Evolutionary conservation across 2,113 vertebrate species (phyloP).

Genomic region (Sus scrofa): DNA sequence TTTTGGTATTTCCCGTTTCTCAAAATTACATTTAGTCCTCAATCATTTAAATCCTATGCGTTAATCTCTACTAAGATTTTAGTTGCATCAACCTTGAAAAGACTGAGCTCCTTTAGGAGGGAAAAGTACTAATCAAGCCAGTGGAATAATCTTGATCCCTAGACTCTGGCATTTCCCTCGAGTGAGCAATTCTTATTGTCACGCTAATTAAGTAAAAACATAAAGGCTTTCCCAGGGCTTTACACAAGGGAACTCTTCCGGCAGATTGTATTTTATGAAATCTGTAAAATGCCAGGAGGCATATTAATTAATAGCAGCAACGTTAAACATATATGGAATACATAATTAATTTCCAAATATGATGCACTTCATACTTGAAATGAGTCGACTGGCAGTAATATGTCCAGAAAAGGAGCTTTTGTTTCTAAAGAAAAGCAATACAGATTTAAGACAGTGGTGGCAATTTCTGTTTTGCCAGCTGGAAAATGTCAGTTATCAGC

Average conservation of each 20-base stretch:
- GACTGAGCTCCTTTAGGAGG: not conserved
- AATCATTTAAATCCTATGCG: not conserved
- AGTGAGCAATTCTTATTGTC: slow-evolving; percentile 57
- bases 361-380: slow-evolving; percentile 13
- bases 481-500: slow-evolving; percentile 73
- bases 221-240: slow-evolving; percentile 50
- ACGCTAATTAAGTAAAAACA: slow-evolving; percentile 77
- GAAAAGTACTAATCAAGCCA: slow-evolving; percentile 43
- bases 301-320: slow-evolving; percentile 68
- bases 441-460: not conserved
- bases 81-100: not conserved
- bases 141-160: slow-evolving; percentile 32
- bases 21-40: not conserved
- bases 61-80: not conserved
- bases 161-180: not conserved
- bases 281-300: slow-evolving; percentile 67
- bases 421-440: slow-evolving; percentile 29
- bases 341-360: slow-evolving; percentile 63
- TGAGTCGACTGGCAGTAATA: not conserved
- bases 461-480: slow-evolving; percentile 69
- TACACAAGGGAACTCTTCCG: slow-evolving; percentile 48
- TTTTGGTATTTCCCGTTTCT: not conserved
- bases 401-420: not conserved
- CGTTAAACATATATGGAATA: slow-evolving; percentile 62
- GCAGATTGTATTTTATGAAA: slow-evolving; percentile 66